Evolutionary conservation across 2,888 invertebrate genomes (phyloP).

Genomic region (Hybos culiciformis): DNA sequence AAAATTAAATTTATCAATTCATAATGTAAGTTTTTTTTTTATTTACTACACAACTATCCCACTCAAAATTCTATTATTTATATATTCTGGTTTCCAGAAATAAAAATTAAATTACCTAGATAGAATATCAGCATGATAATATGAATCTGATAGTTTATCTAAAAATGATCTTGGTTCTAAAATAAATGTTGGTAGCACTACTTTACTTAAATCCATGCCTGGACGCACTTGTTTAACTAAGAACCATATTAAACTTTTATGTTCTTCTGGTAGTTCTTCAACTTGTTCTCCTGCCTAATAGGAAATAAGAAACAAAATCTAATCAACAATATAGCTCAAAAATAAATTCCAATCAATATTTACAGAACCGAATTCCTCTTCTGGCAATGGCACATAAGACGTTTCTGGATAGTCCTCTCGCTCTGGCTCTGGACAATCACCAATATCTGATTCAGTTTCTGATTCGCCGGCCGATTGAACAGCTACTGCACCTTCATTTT

Average conservation of each 20-base stretch:
- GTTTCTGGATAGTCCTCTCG: conserved; percentile 41
- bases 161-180: conserved; percentile 86
- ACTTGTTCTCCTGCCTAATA: conserved; percentile 66
- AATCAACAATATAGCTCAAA: not conserved
- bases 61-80: not conserved
- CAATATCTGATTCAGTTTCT: conserved; percentile 48
- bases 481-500: conserved; percentile 46
- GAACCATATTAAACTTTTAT: conserved; percentile 89
- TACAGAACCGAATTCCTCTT: conserved; percentile 48
- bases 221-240: conserved; percentile 88
- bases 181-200: conserved; percentile 88
- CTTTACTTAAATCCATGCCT: conserved; percentile 79
- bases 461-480: conserved; percentile 35
- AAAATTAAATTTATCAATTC: not conserved
- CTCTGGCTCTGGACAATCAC: conserved; percentile 23
- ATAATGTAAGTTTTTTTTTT: not conserved
- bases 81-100: not conserved
- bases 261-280: conserved; percentile 86
- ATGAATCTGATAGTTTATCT: conserved; percentile 85
- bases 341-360: conserved; percentile 13
- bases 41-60: not conserved
- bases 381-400: conserved; percentile 41
- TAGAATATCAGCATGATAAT: conserved; percentile 84
- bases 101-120: conserved; percentile 52
- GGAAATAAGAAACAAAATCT: not conserved